These are phyloP conservation scores for Hemiscyllium ocellatum DNA, from an alignment of 2,113 vertebrate species.

Conservation along the genomic window DNA sequence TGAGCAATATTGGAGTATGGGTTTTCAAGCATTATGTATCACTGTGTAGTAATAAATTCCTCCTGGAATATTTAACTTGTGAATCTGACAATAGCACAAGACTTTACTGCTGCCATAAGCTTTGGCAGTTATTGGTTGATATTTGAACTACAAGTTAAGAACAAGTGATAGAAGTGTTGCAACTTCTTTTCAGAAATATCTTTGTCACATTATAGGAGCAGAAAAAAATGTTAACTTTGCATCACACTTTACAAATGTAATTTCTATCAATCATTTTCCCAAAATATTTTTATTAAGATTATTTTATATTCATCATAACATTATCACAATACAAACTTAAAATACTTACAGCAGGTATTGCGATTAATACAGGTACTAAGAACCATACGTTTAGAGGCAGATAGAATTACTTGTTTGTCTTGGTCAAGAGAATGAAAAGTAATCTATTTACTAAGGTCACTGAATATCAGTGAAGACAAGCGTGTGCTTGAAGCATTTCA, in stretches of 20 bases:
- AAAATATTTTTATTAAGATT: not conserved
- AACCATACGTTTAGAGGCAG: conserved; percentile 86
- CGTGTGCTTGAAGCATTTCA: conserved; percentile 85
- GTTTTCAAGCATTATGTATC: conserved; percentile 87
- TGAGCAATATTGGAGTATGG: conserved; percentile 95
- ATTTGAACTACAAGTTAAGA: not conserved
- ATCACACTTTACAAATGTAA: not conserved
- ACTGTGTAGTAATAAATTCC: conserved; percentile 88
- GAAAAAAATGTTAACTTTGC: not conserved
- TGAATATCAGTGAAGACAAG: conserved; percentile 77
- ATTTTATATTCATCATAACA: not conserved
- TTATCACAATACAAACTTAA: conserved; percentile 14
- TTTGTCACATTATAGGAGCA: not conserved
- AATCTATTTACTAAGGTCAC: conserved; percentile 87
- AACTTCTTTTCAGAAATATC: not conserved
- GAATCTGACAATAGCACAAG: conserved; percentile 73
- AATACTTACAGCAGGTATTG: not conserved
- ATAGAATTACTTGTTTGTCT: conserved; percentile 85
- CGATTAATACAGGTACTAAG: conserved; percentile 66
- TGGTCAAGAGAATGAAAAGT: conserved; percentile 80
- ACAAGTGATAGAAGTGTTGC: not conserved
- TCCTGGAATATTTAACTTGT: conserved; percentile 95
- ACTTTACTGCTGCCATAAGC: conserved; percentile 58
- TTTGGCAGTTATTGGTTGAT: conserved; percentile 52
- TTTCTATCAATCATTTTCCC: not conserved